Conservation (phyloP, 1,140 invertebrate genomes). For the Drosophila santomea region DNA sequence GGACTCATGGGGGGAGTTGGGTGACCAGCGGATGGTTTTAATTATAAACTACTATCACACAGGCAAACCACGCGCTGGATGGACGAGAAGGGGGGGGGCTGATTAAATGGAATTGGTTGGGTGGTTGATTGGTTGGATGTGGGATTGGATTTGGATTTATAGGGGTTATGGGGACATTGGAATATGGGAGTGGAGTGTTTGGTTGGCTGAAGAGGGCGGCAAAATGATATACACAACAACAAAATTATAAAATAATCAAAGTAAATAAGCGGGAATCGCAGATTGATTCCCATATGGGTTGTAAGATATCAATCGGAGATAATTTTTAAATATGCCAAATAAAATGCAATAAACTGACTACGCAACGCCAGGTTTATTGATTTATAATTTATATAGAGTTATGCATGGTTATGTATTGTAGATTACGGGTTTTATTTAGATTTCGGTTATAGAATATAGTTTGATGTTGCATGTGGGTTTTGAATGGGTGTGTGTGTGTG, state of each 20-base stretch:
- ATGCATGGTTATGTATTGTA: constrained; percentile 5
- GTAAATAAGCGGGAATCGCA: constrained; percentile 36
- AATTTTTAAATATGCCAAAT: constrained; percentile 31
- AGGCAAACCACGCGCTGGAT: constrained; percentile 74
- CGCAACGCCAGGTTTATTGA: constrained; percentile 16
- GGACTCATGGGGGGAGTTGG: not conserved
- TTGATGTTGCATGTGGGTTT: constrained; percentile 10
- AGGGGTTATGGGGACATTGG: not conserved
- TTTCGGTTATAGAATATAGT: constrained; percentile 23
- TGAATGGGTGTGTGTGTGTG: constrained; percentile 11
- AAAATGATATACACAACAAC: constrained; percentile 61
- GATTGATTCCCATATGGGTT: constrained; percentile 22
- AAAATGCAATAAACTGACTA: constrained; percentile 20
- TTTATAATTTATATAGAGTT: constrained; percentile 18
- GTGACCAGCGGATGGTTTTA: constrained; percentile 64
- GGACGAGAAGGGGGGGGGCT: constrained; percentile 4
- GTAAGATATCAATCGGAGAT: constrained; percentile 42
- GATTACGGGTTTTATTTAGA: constrained; percentile 10
- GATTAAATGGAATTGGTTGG: not conserved
- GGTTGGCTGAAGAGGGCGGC: constrained; percentile 16
- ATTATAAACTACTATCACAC: constrained; percentile 85
- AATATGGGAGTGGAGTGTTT: not conserved
- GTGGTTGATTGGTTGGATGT: not conserved
- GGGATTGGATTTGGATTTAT: not conserved
- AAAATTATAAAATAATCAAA: constrained; percentile 59